Conservation (phyloP, 2,113 vertebrate species). For the Perca fluviatilis region DNA sequence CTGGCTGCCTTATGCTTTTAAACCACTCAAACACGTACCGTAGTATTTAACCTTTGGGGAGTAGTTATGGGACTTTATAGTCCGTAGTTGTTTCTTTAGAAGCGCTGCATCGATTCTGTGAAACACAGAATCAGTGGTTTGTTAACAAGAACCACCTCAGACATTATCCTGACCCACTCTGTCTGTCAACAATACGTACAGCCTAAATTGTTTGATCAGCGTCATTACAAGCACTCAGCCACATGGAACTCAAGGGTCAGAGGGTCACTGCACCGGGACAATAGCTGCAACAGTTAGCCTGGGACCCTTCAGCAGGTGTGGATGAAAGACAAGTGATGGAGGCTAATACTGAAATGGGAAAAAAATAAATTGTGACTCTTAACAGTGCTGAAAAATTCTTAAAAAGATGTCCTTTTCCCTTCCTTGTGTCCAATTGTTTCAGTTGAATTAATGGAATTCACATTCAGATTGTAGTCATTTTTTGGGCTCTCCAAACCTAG, state of each 20-base stretch:
- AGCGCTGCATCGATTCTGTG: not conserved
- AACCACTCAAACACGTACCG: not conserved
- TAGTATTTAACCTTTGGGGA: not conserved
- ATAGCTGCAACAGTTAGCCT: not conserved
- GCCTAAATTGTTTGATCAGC: not conserved
- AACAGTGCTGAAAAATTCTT: not conserved
- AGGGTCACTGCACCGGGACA: not conserved
- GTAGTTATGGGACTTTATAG: not conserved
- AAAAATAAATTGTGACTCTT: not conserved
- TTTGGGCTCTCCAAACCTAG: not conserved
- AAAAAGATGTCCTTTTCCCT: not conserved
- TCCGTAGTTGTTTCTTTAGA: not conserved
- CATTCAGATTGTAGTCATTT: not conserved
- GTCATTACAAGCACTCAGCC: not conserved
- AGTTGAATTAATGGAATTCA: not conserved
- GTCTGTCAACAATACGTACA: not conserved
- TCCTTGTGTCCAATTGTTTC: not conserved
- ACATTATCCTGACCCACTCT: not conserved
- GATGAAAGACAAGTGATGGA: slow-evolving; percentile 3
- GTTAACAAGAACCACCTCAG: not conserved
- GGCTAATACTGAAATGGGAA: not conserved
- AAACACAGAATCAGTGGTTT: not conserved
- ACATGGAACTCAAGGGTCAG: slow-evolving; percentile 7
- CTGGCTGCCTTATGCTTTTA: slow-evolving; percentile 10
- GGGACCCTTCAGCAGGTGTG: not conserved